Conservation (phyloP, 1,140 invertebrate genomes). For the Maniola jurtina region DNA sequence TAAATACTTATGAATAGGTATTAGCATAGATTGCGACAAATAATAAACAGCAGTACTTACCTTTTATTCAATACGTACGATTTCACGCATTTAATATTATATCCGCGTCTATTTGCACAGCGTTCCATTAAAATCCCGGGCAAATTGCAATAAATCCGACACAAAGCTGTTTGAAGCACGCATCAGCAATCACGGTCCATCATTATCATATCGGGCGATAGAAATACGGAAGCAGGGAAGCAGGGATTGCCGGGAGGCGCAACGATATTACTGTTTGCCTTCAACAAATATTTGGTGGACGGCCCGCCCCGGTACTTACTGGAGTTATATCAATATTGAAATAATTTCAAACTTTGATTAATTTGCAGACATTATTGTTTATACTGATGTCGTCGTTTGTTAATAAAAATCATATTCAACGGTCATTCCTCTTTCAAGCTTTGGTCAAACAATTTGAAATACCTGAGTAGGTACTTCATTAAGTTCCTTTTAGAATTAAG, state of each 20-base stretch:
- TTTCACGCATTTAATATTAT: constrained; percentile 12
- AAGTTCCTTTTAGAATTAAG: too few relatives aligned
- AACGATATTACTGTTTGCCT: constrained; percentile 73
- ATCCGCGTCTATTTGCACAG: constrained; percentile 29
- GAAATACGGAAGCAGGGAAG: constrained; percentile 50
- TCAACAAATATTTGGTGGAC: constrained; percentile 61
- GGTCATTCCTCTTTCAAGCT: too few relatives aligned
- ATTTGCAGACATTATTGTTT: constrained; percentile 72
- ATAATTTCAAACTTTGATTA: constrained; percentile 77
- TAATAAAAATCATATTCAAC: too few relatives aligned
- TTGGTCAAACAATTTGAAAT: too few relatives aligned
- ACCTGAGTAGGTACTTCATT: too few relatives aligned
- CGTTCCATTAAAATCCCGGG: constrained; percentile 34
- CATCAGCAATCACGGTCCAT: constrained; percentile 55
- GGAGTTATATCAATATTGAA: constrained; percentile 77
- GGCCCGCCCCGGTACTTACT: constrained; percentile 67
- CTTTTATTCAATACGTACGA: not conserved
- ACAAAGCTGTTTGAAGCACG: constrained; percentile 45
- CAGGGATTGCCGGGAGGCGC: constrained; percentile 60
- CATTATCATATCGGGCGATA: constrained; percentile 66
- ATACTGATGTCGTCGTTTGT: constrained; percentile 55
- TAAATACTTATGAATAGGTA: too few relatives aligned
- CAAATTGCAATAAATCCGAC: constrained; percentile 45
- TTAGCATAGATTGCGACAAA: too few relatives aligned
- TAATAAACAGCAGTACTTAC: too few relatives aligned